Base-by-base conservation (phyloP, 2,797 vertebrate species). In the Xerus rutilus region DNA sequence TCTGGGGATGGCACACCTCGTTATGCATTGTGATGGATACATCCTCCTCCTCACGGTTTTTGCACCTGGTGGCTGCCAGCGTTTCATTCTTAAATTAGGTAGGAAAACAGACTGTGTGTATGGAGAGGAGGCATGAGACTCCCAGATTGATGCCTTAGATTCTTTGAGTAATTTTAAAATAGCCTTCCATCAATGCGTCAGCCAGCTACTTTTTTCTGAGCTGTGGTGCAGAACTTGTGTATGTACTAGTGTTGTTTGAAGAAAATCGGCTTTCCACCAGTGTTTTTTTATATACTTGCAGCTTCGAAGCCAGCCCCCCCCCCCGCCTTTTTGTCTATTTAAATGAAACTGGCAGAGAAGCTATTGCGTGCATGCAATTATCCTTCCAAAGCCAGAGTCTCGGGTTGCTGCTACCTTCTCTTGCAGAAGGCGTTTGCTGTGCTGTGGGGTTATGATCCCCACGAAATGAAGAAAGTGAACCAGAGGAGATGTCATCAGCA, bases 11-110 rank as follows among this genome's bases (percentile, higher is more conserved):
- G 86, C 88, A 65, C 72, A 59, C 94, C 95, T 69, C 86, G 32
- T 84, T 86, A 32, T 77, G 94, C 92, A 45, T 87, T 74, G 95
- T 95, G 95, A 86, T 77, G 89, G 94, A 54, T 90, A 35, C 73
- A 62, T 97, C 97, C 94, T 94, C 91, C 94, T 96, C 94, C 93
- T 98, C 96, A 28, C 86, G 94, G 91, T 97, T 84, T 0, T 96
- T 97, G 97, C 97, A 98, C 98, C 97, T 97, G 98, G 97, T 95
- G 97, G 96, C 98, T 97, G 98, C 97, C 97, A 96, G 98, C 87
- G 81, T 79, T 92, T 97, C 97, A 89, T 96, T 97, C 97, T 98
- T 96, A 96, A 97, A 96, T 97, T 95, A 97, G 96, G 87, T 54
- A 49, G 92, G 93, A 86, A 97, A 94, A 87, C 96, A 90, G 95